A percentile compares a stretch with the other conserved stretches of the same genome.
Conservation (phyloP, 1,140 invertebrate genomes). For the Trissolcus basalis region DNA sequence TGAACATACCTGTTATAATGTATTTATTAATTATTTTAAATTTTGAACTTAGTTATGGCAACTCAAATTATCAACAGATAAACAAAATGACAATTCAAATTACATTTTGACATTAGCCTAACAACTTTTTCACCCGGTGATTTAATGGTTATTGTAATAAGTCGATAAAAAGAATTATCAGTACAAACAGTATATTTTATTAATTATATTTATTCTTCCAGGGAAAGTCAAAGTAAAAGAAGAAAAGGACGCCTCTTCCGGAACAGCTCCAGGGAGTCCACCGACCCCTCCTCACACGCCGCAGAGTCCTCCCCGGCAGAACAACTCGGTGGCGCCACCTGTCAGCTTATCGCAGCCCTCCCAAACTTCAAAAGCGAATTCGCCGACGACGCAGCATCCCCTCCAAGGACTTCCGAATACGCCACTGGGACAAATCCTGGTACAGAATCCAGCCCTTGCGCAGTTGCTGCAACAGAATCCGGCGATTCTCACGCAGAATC, state of each 20-base stretch:
- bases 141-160: too few relatives aligned
- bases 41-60: too few relatives aligned
- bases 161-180: too few relatives aligned
- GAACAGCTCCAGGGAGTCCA: conserved; percentile 73
- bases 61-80: too few relatives aligned
- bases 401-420: conserved; percentile 63
- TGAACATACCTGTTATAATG: too few relatives aligned
- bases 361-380: conserved; percentile 37
- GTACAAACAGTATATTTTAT: too few relatives aligned
- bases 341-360: conserved; percentile 43
- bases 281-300: conserved; percentile 74
- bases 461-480: conserved; percentile 73
- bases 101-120: too few relatives aligned
- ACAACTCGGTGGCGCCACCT: conserved; percentile 56
- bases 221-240: conserved; percentile 71
- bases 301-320: conserved; percentile 71
- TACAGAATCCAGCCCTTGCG: conserved; percentile 71
- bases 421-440: conserved; percentile 69
- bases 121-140: too few relatives aligned
- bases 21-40: too few relatives aligned
- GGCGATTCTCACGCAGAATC: conserved; percentile 70
- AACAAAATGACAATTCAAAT: too few relatives aligned
- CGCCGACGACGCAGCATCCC: conserved; percentile 44
- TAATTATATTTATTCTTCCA: conserved; percentile 41
- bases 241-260: conserved; percentile 71